Conservation (phyloP, 2,113 vertebrate species). For the Syngnathus typhle region DNA sequence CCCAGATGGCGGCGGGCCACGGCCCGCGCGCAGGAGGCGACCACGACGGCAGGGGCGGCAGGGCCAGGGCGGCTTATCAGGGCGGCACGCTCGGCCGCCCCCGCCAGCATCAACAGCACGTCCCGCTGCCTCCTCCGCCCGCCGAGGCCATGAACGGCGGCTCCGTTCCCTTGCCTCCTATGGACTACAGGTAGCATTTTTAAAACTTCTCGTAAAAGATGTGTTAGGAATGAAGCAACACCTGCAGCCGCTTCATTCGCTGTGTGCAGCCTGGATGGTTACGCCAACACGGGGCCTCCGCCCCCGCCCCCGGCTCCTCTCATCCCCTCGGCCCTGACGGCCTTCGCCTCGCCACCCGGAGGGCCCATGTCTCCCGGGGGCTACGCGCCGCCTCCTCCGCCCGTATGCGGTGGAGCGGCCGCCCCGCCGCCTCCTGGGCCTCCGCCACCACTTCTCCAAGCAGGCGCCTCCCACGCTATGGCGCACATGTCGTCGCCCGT, state of each 20-base stretch:
- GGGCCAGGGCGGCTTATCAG: slow-evolving; percentile 72
- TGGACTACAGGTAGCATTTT: slow-evolving; percentile 79
- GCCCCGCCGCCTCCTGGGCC: slow-evolving; percentile 84
- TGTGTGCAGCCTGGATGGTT: slow-evolving; percentile 82
- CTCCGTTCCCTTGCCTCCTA: slow-evolving; percentile 71
- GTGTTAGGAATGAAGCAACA: too few species aligned
- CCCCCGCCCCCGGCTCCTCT: slow-evolving; percentile 81
- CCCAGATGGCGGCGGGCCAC: slow-evolving; percentile 72
- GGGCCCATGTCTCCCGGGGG: slow-evolving; percentile 70
- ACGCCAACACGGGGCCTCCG: slow-evolving; percentile 80
- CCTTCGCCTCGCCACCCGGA: slow-evolving; percentile 87
- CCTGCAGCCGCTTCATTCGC: not conserved
- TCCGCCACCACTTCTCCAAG: slow-evolving; percentile 81
- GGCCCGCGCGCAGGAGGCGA: slow-evolving; percentile 71
- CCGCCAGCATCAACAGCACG: slow-evolving; percentile 86
- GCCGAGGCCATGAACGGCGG: slow-evolving; percentile 78
- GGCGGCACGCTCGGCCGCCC: slow-evolving; percentile 83
- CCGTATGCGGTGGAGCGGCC: slow-evolving; percentile 70
- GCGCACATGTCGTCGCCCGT: slow-evolving; percentile 74
- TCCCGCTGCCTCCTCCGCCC: slow-evolving; percentile 85
- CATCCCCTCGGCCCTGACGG: slow-evolving; percentile 92
- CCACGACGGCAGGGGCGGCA: slow-evolving; percentile 79
- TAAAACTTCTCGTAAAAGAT: slow-evolving; percentile 25
- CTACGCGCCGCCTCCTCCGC: slow-evolving; percentile 71
- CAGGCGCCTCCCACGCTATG: slow-evolving; percentile 69